phyloP scores from a whole-genome alignment of 2,888 invertebrate species.

The Drosophila seclusa region DNA sequence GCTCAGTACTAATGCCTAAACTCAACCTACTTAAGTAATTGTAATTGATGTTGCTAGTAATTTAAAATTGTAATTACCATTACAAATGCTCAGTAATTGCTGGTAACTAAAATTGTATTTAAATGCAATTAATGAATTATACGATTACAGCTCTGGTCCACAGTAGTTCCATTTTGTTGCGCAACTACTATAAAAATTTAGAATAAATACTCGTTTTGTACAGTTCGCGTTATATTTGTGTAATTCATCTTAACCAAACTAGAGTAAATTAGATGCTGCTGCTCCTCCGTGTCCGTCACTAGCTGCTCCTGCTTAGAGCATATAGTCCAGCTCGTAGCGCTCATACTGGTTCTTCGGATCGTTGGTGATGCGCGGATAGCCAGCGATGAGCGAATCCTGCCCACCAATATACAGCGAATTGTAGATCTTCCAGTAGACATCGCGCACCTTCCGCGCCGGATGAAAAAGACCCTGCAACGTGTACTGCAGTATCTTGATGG shows the following conservation, averaged over 20 bases:
- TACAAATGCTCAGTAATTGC: conserved; percentile 1
- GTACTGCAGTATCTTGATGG: conserved; percentile 98
- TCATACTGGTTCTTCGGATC: conserved; percentile 97
- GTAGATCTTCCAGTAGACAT: conserved; percentile 99
- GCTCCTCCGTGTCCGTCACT: background rate
- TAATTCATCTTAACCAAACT: conserved; percentile 50
- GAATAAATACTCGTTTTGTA: conserved; percentile 68
- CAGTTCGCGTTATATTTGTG: conserved; percentile 50
- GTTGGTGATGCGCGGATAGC: conserved; percentile 98
- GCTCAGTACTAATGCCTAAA: background rate
- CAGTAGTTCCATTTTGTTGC: conserved; percentile 29
- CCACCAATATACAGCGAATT: conserved; percentile 99
- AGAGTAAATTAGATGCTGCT: conserved; percentile 31
- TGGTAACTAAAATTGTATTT: conserved; percentile 16
- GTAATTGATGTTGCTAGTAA: background rate
- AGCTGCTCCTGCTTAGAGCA: conserved; percentile 87
- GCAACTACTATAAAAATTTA: conserved; percentile 46
- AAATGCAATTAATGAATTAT: conserved; percentile 3
- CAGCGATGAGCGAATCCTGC: conserved; percentile 98
- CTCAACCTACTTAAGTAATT: conserved; percentile 6
- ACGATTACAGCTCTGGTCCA: conserved; percentile 48
- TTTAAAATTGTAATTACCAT: conserved; percentile 16
- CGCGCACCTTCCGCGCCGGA: conserved; percentile 99
- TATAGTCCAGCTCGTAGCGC: conserved; percentile 97
- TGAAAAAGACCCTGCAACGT: conserved; percentile 99